Conservation (phyloP, 1,140 invertebrate species). For the Scaptomyza pallida region DNA sequence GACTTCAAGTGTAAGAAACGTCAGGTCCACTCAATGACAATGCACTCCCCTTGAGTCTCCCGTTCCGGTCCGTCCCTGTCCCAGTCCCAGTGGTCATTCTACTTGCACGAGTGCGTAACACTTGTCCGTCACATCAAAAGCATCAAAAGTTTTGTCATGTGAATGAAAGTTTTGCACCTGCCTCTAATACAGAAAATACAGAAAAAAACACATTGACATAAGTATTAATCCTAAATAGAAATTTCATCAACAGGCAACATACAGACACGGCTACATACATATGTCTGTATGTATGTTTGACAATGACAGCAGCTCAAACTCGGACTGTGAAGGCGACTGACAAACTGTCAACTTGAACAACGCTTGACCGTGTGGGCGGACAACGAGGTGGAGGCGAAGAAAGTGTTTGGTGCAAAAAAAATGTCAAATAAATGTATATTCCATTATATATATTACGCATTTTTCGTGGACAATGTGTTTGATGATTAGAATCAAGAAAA, state of each 20-base stretch:
- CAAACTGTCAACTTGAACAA: conserved; percentile 1
- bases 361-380: background rate
- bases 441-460: conserved; percentile 10
- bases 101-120: conserved; percentile 48
- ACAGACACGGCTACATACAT: conserved; percentile 2
- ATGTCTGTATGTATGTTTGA: conserved; percentile 10
- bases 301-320: conserved; percentile 18
- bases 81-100: conserved; percentile 16
- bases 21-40: conserved; percentile 65
- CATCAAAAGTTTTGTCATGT: conserved; percentile 75
- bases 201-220: conserved; percentile 56
- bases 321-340: background rate
- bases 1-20: conserved; percentile 74
- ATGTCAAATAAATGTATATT: conserved; percentile 18
- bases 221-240: conserved; percentile 78
- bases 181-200: conserved; percentile 35
- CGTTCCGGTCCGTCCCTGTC: no score
- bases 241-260: conserved; percentile 64
- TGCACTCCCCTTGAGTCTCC: background rate
- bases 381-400: background rate
- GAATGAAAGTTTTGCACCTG: conserved; percentile 72
- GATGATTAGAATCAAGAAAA: conserved; percentile 9
- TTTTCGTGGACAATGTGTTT: conserved; percentile 25
- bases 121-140: conserved; percentile 74
- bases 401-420: background rate